A percentile compares a stretch with the other conserved stretches of the same genome.
phyloP scores from a whole-genome alignment of 2,888 invertebrate genomes.

The Dryocosmus kuriphilus region DNA sequence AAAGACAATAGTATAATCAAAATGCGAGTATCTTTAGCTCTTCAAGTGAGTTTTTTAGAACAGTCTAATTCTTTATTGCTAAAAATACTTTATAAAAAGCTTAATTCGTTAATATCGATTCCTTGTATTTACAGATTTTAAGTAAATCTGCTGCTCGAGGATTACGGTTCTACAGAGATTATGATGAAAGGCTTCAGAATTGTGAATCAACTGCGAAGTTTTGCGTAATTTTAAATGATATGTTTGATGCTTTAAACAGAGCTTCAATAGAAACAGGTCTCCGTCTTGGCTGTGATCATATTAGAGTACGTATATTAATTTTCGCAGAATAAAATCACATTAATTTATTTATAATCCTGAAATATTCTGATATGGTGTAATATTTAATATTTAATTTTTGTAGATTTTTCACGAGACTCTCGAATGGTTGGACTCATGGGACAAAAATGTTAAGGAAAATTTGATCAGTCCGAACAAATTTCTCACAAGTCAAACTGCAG shows the following conservation, averaged over 20 bases:
- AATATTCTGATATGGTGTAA: too few species aligned
- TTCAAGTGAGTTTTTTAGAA: background rate
- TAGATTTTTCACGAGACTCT: background rate
- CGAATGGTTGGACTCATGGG: background rate
- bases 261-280: background rate
- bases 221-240: background rate
- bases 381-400: too few species aligned
- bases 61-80: background rate
- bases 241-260: background rate
- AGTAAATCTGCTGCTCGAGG: background rate
- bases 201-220: too few species aligned
- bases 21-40: slow-evolving; percentile 13
- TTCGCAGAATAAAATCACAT: background rate
- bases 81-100: too few species aligned
- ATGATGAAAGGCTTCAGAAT: too few species aligned
- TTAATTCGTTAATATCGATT: too few species aligned
- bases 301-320: background rate
- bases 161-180: background rate
- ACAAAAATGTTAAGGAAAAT: too few species aligned
- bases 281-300: background rate
- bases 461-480: too few species aligned
- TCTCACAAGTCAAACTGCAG: too few species aligned
- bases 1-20: too few species aligned
- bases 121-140: background rate
- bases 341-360: too few species aligned